Conservation (phyloP, 2,888 invertebrate genomes). For the Luffia ferchaultella region DNA sequence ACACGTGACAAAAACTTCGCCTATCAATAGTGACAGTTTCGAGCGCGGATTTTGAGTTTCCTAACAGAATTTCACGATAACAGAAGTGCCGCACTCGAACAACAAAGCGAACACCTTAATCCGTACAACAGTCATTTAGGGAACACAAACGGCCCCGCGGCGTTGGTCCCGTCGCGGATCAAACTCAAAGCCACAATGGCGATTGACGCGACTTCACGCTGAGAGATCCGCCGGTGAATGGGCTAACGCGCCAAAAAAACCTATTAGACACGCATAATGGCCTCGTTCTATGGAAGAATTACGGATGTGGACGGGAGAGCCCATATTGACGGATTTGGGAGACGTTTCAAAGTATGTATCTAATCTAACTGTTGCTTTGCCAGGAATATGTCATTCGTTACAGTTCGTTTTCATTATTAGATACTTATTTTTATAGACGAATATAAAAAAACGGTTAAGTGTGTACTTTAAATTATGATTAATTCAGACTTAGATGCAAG, state of each 20-base stretch:
- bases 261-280: conserved; percentile 62
- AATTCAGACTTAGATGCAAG: no score
- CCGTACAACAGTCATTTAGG: conserved; percentile 62
- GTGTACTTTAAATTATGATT: no score
- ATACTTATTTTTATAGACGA: no score
- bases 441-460: no score
- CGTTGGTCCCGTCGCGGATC: background rate
- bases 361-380: no score
- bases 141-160: conserved; percentile 12
- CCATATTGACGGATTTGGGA: background rate
- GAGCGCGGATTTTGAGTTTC: conserved; percentile 28
- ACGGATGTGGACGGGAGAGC: conserved; percentile 16
- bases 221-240: conserved; percentile 49
- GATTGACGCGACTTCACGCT: conserved; percentile 59
- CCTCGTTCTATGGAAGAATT: conserved; percentile 31
- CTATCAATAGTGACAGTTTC: conserved; percentile 55
- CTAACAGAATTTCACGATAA: background rate
- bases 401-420: no score
- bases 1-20: conserved; percentile 34
- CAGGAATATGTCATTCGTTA: no score
- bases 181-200: conserved; percentile 35
- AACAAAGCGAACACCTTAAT: conserved; percentile 57
- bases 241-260: conserved; percentile 50
- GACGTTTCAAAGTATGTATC: no score
- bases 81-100: conserved; percentile 18